Evolutionary conservation across 2,113 vertebrate species (phyloP).

Genomic region (Python bivittatus): DNA sequence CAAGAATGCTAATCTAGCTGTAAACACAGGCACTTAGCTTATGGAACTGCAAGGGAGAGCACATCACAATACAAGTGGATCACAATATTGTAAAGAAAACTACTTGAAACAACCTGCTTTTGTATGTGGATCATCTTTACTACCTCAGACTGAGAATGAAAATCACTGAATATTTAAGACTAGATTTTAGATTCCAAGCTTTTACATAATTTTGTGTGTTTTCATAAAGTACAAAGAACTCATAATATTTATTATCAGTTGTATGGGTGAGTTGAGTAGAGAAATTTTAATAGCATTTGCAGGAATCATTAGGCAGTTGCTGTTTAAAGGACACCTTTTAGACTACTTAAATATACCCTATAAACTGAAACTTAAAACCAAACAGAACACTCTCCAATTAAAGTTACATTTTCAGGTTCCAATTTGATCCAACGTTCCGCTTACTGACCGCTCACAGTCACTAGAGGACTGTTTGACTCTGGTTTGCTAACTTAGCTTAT

Average conservation of each 20-base stretch:
- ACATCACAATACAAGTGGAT: not conserved
- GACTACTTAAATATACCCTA: not conserved
- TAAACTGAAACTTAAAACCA: not conserved
- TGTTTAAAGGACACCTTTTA: conserved; percentile 65
- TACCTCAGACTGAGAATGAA: not conserved
- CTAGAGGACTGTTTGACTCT: conserved; percentile 61
- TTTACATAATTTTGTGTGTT: conserved; percentile 1
- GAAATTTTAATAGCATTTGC: conserved; percentile 44
- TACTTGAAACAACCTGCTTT: not conserved
- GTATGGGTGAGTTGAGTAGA: conserved; percentile 43
- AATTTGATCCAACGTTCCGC: conserved; percentile 63
- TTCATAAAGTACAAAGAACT: conserved; percentile 51
- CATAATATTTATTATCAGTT: conserved; percentile 60
- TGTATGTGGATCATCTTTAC: not conserved
- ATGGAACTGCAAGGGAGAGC: not conserved
- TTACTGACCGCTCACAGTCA: too few species aligned
- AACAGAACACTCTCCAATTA: conserved; percentile 47
- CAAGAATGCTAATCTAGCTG: not conserved
- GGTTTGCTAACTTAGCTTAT: conserved; percentile 49
- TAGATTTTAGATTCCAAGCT: not conserved
- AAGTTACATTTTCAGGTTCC: conserved; percentile 54
- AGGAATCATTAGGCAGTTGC: conserved; percentile 38
- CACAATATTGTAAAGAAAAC: not conserved
- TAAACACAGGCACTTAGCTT: not conserved
- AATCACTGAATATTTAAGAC: not conserved